Conservation (phyloP, 1,140 invertebrate species). For the Batillaria attramentaria region DNA sequence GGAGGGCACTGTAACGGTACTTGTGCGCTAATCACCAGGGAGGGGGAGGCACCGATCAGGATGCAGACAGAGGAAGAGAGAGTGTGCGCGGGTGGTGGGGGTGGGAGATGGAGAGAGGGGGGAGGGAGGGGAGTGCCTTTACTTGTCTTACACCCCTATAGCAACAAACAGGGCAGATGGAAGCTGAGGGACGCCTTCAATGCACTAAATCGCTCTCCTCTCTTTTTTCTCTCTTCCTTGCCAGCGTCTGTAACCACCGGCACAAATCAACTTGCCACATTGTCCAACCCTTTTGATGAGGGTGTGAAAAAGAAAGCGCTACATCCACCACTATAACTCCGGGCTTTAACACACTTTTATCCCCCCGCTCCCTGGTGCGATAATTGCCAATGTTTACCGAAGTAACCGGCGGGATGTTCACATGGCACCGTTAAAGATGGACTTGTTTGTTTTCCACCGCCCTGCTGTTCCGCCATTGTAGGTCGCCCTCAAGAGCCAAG, state of each 20-base stretch:
- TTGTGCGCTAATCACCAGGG: conserved; percentile 8
- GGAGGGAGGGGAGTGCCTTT: not conserved
- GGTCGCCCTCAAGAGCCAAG: not conserved
- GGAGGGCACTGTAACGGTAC: conserved; percentile 24
- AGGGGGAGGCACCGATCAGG: not conserved
- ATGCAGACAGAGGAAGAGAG: not conserved
- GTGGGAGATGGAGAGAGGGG: not conserved
- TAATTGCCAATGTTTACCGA: conserved; percentile 21
- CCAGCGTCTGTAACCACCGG: not conserved
- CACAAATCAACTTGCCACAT: not conserved
- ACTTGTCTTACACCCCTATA: not conserved
- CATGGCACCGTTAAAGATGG: conserved; percentile 7
- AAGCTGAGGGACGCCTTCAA: conserved; percentile 6
- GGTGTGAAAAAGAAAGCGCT: conserved; percentile 10
- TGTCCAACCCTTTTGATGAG: not conserved
- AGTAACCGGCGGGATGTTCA: conserved; percentile 17
- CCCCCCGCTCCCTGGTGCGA: conserved; percentile 5
- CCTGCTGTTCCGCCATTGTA: not conserved
- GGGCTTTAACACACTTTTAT: not conserved
- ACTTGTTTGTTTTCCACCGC: not conserved
- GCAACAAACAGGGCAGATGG: conserved; percentile 25
- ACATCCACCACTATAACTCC: not conserved
- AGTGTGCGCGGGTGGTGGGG: not conserved
- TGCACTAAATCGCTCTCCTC: conserved; percentile 11
- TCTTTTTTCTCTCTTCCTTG: not conserved